Evolutionary conservation across 2,797 vertebrate genomes (phyloP).

Genomic region (Mus minutoides): DNA sequence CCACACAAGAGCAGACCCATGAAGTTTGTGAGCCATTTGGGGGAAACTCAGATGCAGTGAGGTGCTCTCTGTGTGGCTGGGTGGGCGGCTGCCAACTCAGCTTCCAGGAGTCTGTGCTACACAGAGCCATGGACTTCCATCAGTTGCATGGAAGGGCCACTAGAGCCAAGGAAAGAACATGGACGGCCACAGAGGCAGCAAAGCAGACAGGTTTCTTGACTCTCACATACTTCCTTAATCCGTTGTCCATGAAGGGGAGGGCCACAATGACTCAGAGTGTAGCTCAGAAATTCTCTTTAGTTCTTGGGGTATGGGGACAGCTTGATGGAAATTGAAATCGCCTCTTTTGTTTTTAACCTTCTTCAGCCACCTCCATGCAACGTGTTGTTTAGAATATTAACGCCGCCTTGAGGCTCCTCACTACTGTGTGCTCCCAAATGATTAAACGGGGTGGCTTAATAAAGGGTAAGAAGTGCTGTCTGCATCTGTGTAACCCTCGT

Average conservation of each 20-base stretch:
- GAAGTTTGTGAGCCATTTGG: slow-evolving; percentile 55
- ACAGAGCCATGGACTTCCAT: slow-evolving; percentile 16
- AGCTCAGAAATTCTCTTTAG: slow-evolving; percentile 35
- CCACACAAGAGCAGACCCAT: slow-evolving; percentile 49
- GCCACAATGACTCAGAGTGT: not conserved
- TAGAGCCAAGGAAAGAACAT: not conserved
- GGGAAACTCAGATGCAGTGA: slow-evolving; percentile 53
- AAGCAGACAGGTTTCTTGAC: not conserved
- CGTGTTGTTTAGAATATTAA: slow-evolving; percentile 73
- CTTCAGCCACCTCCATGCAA: slow-evolving; percentile 55
- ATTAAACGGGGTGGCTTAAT: slow-evolving; percentile 52
- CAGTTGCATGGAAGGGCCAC: not conserved
- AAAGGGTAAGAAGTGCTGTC: not conserved
- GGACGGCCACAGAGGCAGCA: slow-evolving; percentile 31
- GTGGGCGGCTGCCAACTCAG: slow-evolving; percentile 58
- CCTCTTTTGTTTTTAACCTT: slow-evolving; percentile 55
- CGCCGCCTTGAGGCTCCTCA: not conserved
- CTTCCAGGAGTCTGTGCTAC: slow-evolving; percentile 16
- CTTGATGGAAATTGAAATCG: slow-evolving; percentile 72
- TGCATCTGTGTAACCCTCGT: not conserved
- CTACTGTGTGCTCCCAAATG: slow-evolving; percentile 22
- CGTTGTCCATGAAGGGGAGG: not conserved
- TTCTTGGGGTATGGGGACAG: slow-evolving; percentile 46
- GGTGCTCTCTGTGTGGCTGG: not conserved
- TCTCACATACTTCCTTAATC: not conserved